Conservation (phyloP, 2,888 invertebrate species). For the Andrena dorsata region DNA sequence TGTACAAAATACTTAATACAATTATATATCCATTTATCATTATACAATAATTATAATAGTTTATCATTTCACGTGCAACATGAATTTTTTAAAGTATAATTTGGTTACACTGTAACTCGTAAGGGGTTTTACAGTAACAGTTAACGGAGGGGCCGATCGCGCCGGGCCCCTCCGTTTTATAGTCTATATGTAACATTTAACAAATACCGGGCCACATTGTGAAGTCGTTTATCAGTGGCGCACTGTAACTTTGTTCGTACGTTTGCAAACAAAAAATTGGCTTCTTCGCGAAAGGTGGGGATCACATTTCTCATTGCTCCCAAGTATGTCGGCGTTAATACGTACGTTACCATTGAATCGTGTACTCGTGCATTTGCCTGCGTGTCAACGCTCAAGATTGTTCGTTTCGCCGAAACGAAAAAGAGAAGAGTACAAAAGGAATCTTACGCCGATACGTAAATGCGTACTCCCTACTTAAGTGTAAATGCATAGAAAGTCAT, state of each 20-base stretch:
- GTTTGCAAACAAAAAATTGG: conserved; percentile 31
- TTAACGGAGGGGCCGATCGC: conserved; percentile 50
- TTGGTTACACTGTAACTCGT: conserved; percentile 68
- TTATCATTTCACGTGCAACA: conserved; percentile 75
- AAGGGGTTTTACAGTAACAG: conserved; percentile 61
- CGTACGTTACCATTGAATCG: conserved; percentile 4
- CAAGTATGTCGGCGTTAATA: conserved; percentile 20
- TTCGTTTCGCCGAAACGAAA: conserved; percentile 4
- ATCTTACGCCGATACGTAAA: conserved; percentile 23
- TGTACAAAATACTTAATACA: conserved; percentile 82
- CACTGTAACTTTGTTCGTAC: conserved; percentile 26
- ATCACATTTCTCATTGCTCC: conserved; percentile 30
- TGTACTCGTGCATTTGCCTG: conserved; percentile 13
- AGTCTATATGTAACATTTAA: conserved; percentile 64
- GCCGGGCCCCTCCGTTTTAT: conserved; percentile 41
- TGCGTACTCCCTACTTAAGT: conserved; percentile 21
- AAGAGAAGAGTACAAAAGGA: conserved; percentile 25
- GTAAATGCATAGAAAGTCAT: conserved; percentile 51
- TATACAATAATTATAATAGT: conserved; percentile 73
- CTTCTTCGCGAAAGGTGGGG: conserved; percentile 10
- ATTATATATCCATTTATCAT: conserved; percentile 68
- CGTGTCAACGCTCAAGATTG: conserved; percentile 6
- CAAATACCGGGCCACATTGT: conserved; percentile 38
- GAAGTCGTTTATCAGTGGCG: conserved; percentile 27
- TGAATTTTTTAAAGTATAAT: conserved; percentile 71